Percentiles rank a stretch among this genome's conserved stretches.
These are phyloP conservation scores for Ctenopoma kingsleyae DNA, from an alignment of 2,797 vertebrate genomes.

Conservation along the genomic window DNA sequence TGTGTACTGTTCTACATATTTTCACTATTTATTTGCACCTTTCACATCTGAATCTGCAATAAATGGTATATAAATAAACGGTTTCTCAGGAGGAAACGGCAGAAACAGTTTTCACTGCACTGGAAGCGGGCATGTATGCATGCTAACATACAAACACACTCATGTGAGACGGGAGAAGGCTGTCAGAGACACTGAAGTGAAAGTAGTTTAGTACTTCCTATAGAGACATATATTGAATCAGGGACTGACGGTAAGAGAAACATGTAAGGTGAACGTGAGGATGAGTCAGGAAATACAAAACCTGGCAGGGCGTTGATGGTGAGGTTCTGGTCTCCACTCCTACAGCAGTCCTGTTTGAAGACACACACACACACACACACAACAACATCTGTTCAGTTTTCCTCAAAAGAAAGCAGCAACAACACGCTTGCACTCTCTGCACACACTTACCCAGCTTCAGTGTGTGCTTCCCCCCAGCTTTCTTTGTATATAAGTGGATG, in stretches of 20 bases:
- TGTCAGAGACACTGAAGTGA: neutral
- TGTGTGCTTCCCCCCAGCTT: conserved; percentile 35
- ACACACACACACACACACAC: conserved; percentile 32
- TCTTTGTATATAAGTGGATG: conserved; percentile 13
- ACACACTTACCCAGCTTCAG: conserved; percentile 54
- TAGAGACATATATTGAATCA: neutral
- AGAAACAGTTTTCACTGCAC: neutral
- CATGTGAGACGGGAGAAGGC: neutral
- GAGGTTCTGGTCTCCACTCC: conserved; percentile 58
- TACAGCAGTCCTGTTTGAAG: conserved; percentile 52
- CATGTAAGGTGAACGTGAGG: neutral
- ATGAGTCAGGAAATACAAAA: conserved; percentile 57
- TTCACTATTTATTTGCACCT: too few relatives aligned
- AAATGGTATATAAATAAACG: too few relatives aligned
- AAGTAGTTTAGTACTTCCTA: conserved; percentile 4
- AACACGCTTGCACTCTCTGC: conserved; percentile 8
- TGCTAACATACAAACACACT: neutral
- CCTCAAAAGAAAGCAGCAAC: conserved; percentile 25
- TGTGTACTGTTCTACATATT: neutral
- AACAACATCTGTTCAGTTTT: conserved; percentile 15
- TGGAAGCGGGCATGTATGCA: neutral
- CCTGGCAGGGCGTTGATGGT: conserved; percentile 62
- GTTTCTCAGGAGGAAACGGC: conserved; percentile 11
- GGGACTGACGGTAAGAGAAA: conserved; percentile 2
- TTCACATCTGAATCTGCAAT: neutral